phyloP scores from a whole-genome alignment of 2,113 vertebrate genomes.

The Eurystomus gularis region DNA sequence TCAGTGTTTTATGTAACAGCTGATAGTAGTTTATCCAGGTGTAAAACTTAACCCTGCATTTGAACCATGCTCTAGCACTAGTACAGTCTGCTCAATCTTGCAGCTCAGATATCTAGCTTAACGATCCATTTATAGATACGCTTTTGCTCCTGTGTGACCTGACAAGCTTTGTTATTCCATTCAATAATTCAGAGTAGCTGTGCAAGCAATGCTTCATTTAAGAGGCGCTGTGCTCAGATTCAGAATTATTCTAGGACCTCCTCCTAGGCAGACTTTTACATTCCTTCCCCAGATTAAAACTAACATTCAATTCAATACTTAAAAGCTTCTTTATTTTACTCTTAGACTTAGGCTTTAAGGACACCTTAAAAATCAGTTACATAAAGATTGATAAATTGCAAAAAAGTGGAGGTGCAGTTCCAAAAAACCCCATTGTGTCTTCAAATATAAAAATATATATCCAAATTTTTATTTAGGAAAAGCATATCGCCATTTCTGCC shows the following conservation, averaged over 20 bases:
- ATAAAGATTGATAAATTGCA: background rate
- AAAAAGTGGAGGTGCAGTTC: background rate
- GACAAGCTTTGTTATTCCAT: background rate
- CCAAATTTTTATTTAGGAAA: background rate
- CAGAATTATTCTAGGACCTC: background rate
- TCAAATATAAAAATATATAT: slow-evolving; percentile 60
- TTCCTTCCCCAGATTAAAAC: background rate
- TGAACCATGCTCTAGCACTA: background rate
- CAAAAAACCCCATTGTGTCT: background rate
- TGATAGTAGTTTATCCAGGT: background rate
- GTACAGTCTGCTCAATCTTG: background rate
- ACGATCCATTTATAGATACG: background rate
- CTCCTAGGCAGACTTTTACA: background rate
- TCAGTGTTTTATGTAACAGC: background rate
- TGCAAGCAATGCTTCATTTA: background rate
- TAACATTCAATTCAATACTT: slow-evolving; percentile 11
- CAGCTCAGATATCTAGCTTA: background rate
- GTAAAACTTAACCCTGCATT: background rate
- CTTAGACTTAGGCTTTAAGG: background rate
- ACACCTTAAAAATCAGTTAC: slow-evolving; percentile 36
- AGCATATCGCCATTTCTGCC: slow-evolving; percentile 7
- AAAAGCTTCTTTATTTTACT: slow-evolving; percentile 57
- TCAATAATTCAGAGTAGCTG: background rate
- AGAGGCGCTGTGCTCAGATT: background rate
- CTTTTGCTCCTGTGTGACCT: background rate